phyloP scores from a whole-genome alignment of 1,140 invertebrate genomes.

The Phymorhynchus buccinoides region DNA sequence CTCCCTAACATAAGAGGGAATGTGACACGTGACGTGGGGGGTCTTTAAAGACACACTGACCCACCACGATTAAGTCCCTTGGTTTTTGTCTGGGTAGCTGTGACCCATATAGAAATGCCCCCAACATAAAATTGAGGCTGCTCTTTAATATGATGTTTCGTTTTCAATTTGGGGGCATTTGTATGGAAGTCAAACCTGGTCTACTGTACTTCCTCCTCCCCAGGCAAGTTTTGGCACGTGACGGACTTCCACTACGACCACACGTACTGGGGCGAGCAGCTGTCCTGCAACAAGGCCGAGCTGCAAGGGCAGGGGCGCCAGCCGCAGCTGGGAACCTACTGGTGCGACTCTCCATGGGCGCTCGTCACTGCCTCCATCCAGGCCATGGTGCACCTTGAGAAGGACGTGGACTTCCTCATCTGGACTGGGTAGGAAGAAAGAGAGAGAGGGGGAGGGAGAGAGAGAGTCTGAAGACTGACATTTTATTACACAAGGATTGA shows the following conservation, averaged over 20 bases:
- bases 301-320: neutral
- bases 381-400: conserved; percentile 86
- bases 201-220: too few species aligned
- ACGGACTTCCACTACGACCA: conserved; percentile 55
- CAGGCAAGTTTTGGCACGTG: conserved; percentile 55
- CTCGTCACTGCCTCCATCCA: conserved; percentile 88
- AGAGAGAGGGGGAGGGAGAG: neutral
- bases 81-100: too few species aligned
- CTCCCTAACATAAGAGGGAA: too few species aligned
- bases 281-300: conserved; percentile 50
- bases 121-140: too few species aligned
- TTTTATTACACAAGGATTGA: too few species aligned
- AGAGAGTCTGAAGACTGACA: neutral
- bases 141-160: too few species aligned
- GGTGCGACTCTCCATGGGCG: conserved; percentile 88
- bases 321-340: conserved; percentile 79
- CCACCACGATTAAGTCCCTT: too few species aligned
- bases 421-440: conserved; percentile 87
- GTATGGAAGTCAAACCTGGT: too few species aligned
- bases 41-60: too few species aligned
- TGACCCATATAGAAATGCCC: too few species aligned
- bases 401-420: conserved; percentile 88
- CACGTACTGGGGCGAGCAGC: conserved; percentile 46
- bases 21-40: too few species aligned
- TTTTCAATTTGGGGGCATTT: too few species aligned